Conservation (phyloP, 2,797 vertebrate species). For the Margarornis squamiger region DNA sequence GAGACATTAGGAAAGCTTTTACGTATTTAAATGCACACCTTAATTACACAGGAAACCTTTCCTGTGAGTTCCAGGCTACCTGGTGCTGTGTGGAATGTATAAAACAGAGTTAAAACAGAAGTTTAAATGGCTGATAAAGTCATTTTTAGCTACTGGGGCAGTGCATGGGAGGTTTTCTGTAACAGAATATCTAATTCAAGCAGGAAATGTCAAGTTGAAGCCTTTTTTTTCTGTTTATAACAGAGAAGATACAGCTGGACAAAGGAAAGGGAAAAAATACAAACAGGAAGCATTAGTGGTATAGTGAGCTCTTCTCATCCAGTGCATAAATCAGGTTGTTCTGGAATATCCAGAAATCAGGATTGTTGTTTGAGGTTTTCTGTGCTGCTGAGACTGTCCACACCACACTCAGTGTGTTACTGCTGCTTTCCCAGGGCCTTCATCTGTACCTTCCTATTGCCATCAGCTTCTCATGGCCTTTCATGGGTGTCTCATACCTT, state of each 20-base stretch:
- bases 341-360: neutral
- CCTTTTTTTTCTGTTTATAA: neutral
- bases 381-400: neutral
- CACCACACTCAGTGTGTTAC: neutral
- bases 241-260: neutral
- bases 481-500: neutral
- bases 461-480: neutral
- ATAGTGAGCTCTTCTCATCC: neutral
- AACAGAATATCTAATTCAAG: neutral
- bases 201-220: neutral
- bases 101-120: neutral
- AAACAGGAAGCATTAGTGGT: neutral
- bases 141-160: neutral
- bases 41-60: neutral
- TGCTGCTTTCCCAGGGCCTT: neutral
- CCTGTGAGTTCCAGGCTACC: neutral
- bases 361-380: neutral
- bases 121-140: neutral
- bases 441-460: neutral
- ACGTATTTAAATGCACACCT: neutral
- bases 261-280: neutral
- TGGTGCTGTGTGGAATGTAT: neutral
- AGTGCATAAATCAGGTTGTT: neutral
- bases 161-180: neutral
- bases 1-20: neutral